Evolutionary conservation across 2,113 vertebrate genomes (phyloP), one percentile per base, ranked within the genome.

Genomic region (Recurvirostra avosetta): DNA sequence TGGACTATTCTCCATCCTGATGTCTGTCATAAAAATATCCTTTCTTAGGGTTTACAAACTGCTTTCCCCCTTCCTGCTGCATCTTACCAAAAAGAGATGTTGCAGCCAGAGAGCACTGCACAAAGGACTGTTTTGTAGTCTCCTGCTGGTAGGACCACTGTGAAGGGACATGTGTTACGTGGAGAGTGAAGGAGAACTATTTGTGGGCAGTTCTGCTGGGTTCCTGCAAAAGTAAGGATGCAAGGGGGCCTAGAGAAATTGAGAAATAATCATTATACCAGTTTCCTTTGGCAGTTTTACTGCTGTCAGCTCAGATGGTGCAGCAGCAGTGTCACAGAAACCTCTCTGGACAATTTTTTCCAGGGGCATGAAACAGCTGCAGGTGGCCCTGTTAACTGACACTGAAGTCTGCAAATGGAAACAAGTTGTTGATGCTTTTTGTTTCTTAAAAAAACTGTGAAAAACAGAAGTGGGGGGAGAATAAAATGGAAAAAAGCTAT

Each of bases 401-500:
- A n/a, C 21, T 40, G 25, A 61, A 53, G 32, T 66, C 49, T 58
- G 5, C 14, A 74, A 58, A 63, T 34, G 11, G 22, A 87, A 94
- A 49, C 1, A 62, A 66, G n/a, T 30, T 83, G 8, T n/a, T 56
- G 38, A 29, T 66, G 9, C 3, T 41, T 83, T 86, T 50, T 59
- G 3, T 65, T 94, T 76, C 27, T 77, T 72, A 23, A 5, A 85
- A 68, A 75, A 75, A 38, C 34, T 1, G 5, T 36, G 6, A 11
- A 21, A 58, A 78, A 75, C 40, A 20, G 8, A 38, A 34, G 6
- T 0, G 0, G 1, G 6, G 1, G 13, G 17, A 75, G 56, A 50
- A 67, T 7, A 56, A 86, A 70, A 77, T 15, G 6, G 19, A n/a
- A 20, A 36, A 36, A 62, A 66, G 0, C 11, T 6, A 19, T 45